Conservation (phyloP, 1,140 invertebrate genomes). For the Harpegnathos saltator region DNA sequence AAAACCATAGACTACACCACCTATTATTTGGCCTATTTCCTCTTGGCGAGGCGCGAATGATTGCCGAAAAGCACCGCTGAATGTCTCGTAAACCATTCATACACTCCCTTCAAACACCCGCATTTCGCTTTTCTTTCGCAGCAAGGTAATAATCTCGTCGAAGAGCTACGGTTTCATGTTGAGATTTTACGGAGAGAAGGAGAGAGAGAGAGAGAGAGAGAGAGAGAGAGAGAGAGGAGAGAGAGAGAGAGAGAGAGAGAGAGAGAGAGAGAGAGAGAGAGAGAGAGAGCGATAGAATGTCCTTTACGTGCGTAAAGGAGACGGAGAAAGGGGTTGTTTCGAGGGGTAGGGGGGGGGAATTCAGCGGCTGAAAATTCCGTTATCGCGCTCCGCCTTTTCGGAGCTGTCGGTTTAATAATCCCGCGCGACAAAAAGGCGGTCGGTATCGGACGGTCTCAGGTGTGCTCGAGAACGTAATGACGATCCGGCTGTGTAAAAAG, state of each 20-base stretch:
- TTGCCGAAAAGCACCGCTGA: neutral
- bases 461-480: conserved; percentile 40
- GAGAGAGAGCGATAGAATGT: too few species aligned
- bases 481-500: conserved; percentile 53
- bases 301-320: too few species aligned
- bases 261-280: too few species aligned
- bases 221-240: too few species aligned
- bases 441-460: conserved; percentile 44
- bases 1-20: neutral
- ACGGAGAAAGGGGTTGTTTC: neutral
- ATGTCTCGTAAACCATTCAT: too few species aligned
- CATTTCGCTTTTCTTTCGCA: neutral
- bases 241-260: too few species aligned
- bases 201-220: too few species aligned
- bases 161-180: too few species aligned
- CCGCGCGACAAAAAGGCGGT: conserved; percentile 39
- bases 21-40: neutral
- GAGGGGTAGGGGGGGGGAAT: neutral
- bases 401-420: conserved; percentile 30
- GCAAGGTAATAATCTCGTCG: too few species aligned
- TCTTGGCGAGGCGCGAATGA: neutral
- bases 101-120: neutral
- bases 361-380: neutral
- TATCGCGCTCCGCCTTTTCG: neutral
- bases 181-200: too few species aligned